Base-by-base conservation (phyloP, 1,140 invertebrate species). In the Calephelis nemesis region DNA sequence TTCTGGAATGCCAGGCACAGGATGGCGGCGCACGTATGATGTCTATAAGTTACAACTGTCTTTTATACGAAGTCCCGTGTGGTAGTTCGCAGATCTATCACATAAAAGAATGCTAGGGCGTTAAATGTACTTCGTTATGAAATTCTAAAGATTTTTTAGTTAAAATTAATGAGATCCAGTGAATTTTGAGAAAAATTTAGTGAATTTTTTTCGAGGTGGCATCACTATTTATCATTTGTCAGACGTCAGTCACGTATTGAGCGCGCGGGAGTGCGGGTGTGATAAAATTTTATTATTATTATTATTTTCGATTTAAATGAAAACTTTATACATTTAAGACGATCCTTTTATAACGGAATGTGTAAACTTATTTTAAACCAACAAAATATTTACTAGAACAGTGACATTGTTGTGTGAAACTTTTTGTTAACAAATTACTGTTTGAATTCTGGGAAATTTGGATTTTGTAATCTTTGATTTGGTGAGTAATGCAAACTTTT, bases 361-460 rank as follows among this genome's bases (percentile, higher is more conserved):
- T 60, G 30, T 40, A 60, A 11, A 39, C 12, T 58, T 15, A 39
- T 30, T 8, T 9, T 9, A 11, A 11, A 15, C 6, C 7, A 58
- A 58, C 11, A 11, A 58, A 58, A 58, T 30, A 58, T 58, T 58
- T 12, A 30, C 3, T 11, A 30, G 30, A 39, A 58, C 19, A 12
- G 52, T 58, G 52, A 58, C 52, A 30, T 11, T 58, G 19, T 39
- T 79, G 82, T 85, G 83, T 58, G 58, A 68, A 70, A 71, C 75
- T 71, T 67, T 70, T 68, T 66, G 54, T 67, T 62, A 62, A 63
- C 67, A 71, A 80, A 76, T 70, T 74, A 71, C 71, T 62, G 70
- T 81, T 68, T 62, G 62, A 72, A 75, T 85, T 87, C 82, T 84
- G 77, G 76, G 86, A 85, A 87, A 87, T 82, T 88, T 82, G 83